Percentiles rank a stretch among this genome's conserved stretches.
Conservation (phyloP, 2,888 invertebrate genomes). For the Himalopsyche japonica region DNA sequence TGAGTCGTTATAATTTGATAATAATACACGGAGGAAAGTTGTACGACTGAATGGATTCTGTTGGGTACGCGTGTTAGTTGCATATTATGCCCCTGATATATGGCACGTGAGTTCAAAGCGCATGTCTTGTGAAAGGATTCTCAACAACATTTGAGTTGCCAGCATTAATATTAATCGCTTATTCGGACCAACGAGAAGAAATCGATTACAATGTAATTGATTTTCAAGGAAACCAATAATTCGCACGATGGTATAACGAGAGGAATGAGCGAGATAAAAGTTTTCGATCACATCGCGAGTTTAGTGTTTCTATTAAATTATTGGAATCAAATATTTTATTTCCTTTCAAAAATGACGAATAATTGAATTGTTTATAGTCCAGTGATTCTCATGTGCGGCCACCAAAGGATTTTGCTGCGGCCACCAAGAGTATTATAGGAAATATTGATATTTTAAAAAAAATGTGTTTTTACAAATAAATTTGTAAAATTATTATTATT, state of each 20-base stretch:
- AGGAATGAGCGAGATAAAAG: not conserved
- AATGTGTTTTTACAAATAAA: too few relatives aligned
- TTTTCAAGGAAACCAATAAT: not conserved
- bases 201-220: slow-evolving; percentile 11
- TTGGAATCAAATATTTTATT: too few relatives aligned
- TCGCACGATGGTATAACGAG: not conserved
- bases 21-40: not conserved
- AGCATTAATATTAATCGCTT: slow-evolving; percentile 28
- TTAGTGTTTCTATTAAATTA: not conserved
- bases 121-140: slow-evolving; percentile 13
- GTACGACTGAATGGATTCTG: not conserved
- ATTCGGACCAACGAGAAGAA: slow-evolving; percentile 14
- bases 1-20: not conserved
- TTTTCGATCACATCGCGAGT: not conserved
- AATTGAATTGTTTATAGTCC: too few relatives aligned
- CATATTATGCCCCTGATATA: slow-evolving; percentile 30
- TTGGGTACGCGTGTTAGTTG: slow-evolving; percentile 18
- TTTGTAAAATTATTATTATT: too few relatives aligned
- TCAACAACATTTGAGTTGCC: slow-evolving; percentile 7
- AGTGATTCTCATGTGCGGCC: too few relatives aligned
- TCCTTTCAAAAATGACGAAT: too few relatives aligned
- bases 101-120: slow-evolving; percentile 22
- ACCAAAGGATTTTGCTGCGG: too few relatives aligned
- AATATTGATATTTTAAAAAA: too few relatives aligned
- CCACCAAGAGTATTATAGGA: too few relatives aligned